Base-by-base conservation (phyloP, 2,888 invertebrate species). In the Podabrus alpinus region DNA sequence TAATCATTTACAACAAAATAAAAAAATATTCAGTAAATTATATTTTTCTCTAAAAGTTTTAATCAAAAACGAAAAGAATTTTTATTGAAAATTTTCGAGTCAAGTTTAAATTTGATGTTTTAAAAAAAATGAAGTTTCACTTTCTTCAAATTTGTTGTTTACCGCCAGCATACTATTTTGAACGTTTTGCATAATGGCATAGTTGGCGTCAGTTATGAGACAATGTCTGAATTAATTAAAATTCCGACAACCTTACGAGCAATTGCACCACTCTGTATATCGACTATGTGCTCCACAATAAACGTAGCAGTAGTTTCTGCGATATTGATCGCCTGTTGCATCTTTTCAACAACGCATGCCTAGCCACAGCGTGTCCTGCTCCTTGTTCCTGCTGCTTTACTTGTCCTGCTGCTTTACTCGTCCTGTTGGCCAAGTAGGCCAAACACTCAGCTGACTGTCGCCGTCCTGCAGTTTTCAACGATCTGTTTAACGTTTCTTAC, bases 241-340 rank as follows among this genome's bases (percentile, higher is more conserved):
- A 76, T 76, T 76, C 73, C 73, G 68, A 66, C 73, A 70, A 69
- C 73, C 76, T 29, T 61, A 64, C 59, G 67, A 71, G 73, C 64
- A 71, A 69, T 75, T 61, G 75, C 70, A 76, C 70, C 76, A 76
- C 76, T 69, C 76, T 76, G 76, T 76, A 76, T 73, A 76, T 64
- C 62, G 62, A 64, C 62, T 73, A 64, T 68, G 45, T 68, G 45
- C 60, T 66, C 69, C 62, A 61, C 66, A n/a, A 66, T 66, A 59
- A 60, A 75, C 68, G 69, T 71, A 75, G 69, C 66, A 71, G 73
- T 64, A 64, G 62, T 69, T 68, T 68, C 76, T 75, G 60, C 72
- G 81, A 82, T 85, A 85, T 85, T 84, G 86, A 86, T 86, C 84
- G 85, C 86, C 86, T 86, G 86, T 86, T 86, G 82, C 82, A 80